A percentile compares a stretch with the other conserved stretches of the same genome.
phyloP scores from a whole-genome alignment of 2,797 vertebrate species.

The Hyperoplus immaculatus region DNA sequence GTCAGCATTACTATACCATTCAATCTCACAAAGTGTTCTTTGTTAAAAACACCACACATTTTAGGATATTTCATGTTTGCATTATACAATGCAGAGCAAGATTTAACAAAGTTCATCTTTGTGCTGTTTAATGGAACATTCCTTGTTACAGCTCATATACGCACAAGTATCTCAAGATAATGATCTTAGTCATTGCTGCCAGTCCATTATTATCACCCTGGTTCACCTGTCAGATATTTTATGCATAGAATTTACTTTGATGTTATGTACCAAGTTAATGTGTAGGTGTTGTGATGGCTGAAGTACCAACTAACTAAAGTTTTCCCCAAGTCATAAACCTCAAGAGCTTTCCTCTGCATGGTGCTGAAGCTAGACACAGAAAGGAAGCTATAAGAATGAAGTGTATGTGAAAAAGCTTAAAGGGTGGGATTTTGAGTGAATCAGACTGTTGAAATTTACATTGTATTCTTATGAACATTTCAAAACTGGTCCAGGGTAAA shows the following conservation, averaged over 20 bases:
- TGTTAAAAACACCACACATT: conserved; percentile 26
- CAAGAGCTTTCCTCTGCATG: neutral
- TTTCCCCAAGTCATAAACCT: neutral
- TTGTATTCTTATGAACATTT: conserved; percentile 27
- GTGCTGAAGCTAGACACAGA: neutral
- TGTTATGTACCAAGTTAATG: conserved; percentile 18
- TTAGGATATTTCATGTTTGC: neutral
- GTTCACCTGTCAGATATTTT: conserved; percentile 22
- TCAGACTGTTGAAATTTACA: conserved; percentile 12
- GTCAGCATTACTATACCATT: conserved; percentile 34
- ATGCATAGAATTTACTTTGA: conserved; percentile 37
- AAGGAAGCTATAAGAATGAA: neutral
- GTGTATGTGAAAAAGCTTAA: neutral
- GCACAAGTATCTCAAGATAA: conserved; percentile 68
- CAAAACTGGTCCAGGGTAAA: conserved; percentile 3
- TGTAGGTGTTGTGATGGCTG: conserved; percentile 15
- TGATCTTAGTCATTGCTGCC: conserved; percentile 33
- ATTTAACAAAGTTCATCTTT: conserved; percentile 38
- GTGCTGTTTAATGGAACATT: conserved; percentile 71
- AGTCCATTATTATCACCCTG: conserved; percentile 26
- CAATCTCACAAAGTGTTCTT: conserved; percentile 42
- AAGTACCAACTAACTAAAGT: neutral
- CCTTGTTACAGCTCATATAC: conserved; percentile 74
- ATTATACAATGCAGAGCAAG: conserved; percentile 10
- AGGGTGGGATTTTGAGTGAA: neutral